A percentile compares a stretch with the other conserved stretches of the same genome.
Evolutionary conservation across 1,140 invertebrate species (phyloP).

Genomic region (Rhopalosiphum padi): DNA sequence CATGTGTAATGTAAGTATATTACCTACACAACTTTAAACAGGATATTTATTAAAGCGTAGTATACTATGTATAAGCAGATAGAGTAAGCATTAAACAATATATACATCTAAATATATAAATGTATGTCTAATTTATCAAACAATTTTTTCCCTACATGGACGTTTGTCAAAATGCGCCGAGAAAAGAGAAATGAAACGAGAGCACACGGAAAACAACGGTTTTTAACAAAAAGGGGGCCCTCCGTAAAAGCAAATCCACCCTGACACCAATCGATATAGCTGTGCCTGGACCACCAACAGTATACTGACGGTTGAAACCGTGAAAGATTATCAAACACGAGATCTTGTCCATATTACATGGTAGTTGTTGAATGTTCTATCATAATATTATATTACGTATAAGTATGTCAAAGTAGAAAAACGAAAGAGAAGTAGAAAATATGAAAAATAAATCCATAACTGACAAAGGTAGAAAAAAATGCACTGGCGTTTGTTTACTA

Average conservation of each 20-base stretch:
- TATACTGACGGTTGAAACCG: not conserved
- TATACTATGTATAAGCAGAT: not conserved
- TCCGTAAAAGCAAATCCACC: slow-evolving; percentile 25
- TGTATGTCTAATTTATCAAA: not conserved
- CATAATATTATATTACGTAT: not conserved
- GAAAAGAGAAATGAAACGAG: not conserved
- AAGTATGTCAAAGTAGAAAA: not conserved
- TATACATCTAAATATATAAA: not conserved
- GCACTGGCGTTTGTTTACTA: not conserved
- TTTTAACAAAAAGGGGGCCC: slow-evolving; percentile 31
- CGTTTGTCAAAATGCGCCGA: not conserved
- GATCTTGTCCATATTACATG: not conserved
- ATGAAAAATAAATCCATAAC: not conserved
- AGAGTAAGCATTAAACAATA: not conserved
- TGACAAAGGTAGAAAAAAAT: not conserved
- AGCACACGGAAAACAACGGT: slow-evolving; percentile 33
- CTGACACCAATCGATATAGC: slow-evolving; percentile 52
- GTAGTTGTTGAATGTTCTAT: not conserved
- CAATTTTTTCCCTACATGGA: not conserved
- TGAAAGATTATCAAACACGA: not conserved
- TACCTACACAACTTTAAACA: too few relatives aligned
- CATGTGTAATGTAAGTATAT: too few relatives aligned
- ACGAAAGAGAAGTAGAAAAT: not conserved
- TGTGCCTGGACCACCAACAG: slow-evolving; percentile 27
- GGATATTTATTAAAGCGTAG: not conserved